Evolutionary conservation across 2,888 invertebrate species (phyloP).

Genomic region (Chrysotoxum bicinctum): DNA sequence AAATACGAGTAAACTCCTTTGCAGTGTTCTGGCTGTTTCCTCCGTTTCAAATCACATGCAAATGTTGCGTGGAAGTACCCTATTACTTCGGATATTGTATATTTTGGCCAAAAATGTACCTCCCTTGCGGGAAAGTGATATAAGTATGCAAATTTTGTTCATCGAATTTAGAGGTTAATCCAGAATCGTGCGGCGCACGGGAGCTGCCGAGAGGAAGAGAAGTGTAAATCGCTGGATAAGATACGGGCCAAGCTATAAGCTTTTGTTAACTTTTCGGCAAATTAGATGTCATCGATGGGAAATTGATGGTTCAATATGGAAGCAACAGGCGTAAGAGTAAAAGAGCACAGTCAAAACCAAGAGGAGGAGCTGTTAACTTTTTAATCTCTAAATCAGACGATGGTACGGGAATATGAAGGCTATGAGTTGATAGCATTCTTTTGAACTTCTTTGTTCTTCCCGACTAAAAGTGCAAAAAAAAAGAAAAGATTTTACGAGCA

Average conservation of each 20-base stretch:
- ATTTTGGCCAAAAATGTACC: slow-evolving; percentile 23
- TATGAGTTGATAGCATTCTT: background rate
- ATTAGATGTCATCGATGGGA: slow-evolving; percentile 70
- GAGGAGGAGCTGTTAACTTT: slow-evolving; percentile 24
- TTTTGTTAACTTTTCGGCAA: slow-evolving; percentile 71
- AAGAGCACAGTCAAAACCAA: background rate
- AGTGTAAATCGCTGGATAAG: slow-evolving; percentile 60
- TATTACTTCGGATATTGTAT: slow-evolving; percentile 55
- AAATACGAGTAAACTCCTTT: slow-evolving; percentile 6
- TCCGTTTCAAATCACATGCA: slow-evolving; percentile 56
- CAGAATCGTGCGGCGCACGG: background rate
- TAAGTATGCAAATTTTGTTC: slow-evolving; percentile 65
- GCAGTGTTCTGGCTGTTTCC: background rate
- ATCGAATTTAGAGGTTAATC: slow-evolving; percentile 52
- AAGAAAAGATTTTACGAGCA: slow-evolving; percentile 46
- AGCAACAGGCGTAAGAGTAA: slow-evolving; percentile 49
- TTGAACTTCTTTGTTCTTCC: slow-evolving; percentile 12
- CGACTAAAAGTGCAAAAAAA: background rate
- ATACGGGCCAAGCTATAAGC: slow-evolving; percentile 49
- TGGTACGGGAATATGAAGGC: background rate
- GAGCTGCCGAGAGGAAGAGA: background rate
- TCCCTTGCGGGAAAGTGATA: slow-evolving; percentile 24
- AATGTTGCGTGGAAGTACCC: slow-evolving; percentile 51
- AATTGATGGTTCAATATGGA: slow-evolving; percentile 64
- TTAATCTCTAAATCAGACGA: slow-evolving; percentile 41